phyloP scores from a whole-genome alignment of 2,113 vertebrate species.

The Cacatua alba region DNA sequence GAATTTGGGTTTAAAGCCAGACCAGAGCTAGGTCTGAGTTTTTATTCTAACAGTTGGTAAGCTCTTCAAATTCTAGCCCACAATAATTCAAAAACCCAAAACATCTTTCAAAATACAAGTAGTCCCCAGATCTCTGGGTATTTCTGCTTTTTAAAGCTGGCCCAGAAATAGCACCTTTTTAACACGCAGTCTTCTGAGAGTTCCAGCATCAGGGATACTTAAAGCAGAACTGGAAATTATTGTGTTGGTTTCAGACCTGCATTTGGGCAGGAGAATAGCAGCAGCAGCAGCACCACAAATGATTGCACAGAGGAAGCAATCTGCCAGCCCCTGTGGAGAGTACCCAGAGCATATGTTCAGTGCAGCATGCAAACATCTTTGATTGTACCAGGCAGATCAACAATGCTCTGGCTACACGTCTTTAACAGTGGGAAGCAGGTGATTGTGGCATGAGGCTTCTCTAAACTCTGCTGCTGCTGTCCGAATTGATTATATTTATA shows the following conservation, averaged over 20 bases:
- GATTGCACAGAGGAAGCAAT: conserved; percentile 30
- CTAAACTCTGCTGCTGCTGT: conserved; percentile 40
- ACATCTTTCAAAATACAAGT: not conserved
- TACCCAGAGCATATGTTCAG: conserved; percentile 29
- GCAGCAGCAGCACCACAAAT: not conserved
- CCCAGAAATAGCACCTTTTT: not conserved
- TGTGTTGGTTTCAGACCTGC: not conserved
- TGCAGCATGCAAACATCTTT: conserved; percentile 27
- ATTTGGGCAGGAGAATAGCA: not conserved
- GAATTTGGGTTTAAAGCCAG: not conserved
- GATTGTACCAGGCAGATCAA: not conserved
- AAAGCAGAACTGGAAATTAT: not conserved
- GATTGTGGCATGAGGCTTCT: not conserved
- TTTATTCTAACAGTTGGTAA: not conserved
- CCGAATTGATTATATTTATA: conserved; percentile 8
- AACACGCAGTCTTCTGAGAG: not conserved
- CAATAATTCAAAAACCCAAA: not conserved
- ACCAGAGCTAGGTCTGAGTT: not conserved
- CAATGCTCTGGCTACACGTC: not conserved
- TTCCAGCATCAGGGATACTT: not conserved
- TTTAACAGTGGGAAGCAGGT: conserved; percentile 8
- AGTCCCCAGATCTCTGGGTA: not conserved
- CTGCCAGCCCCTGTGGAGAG: not conserved
- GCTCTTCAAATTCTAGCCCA: not conserved
- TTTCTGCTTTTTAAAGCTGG: not conserved